Conservation (phyloP, 1,140 invertebrate genomes). For the Agrypnia vestita region DNA sequence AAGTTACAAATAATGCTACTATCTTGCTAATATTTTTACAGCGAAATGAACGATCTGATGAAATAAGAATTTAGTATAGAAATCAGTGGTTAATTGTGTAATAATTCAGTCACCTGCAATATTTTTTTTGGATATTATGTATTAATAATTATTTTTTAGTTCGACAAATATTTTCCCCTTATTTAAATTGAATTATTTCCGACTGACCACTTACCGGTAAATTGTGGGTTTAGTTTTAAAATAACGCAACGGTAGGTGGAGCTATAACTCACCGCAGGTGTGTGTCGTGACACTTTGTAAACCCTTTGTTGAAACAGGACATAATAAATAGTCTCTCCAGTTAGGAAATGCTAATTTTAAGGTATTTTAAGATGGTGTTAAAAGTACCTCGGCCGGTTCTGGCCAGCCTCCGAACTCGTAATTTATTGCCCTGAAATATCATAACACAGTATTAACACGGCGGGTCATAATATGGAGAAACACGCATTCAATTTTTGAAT, state of each 20-base stretch:
- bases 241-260: conserved; percentile 22
- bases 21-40: no score
- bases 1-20: no score
- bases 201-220: neutral
- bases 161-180: no score
- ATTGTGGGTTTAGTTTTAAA: neutral
- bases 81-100: no score
- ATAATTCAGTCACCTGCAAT: no score
- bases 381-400: conserved; percentile 2
- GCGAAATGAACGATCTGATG: no score
- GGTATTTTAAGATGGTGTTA: conserved; percentile 43
- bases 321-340: conserved; percentile 46
- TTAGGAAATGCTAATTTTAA: conserved; percentile 51
- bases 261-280: conserved; percentile 57
- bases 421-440: conserved; percentile 26
- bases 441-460: conserved; percentile 21
- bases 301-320: conserved; percentile 43
- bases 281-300: conserved; percentile 47
- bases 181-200: no score
- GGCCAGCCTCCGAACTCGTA: conserved; percentile 17
- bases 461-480: neutral
- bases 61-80: no score
- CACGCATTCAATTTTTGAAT: conserved; percentile 32
- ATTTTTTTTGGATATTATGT: no score
- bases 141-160: no score